Base-by-base conservation (phyloP, 2,797 vertebrate genomes). In the Artibeus jamaicensis region DNA sequence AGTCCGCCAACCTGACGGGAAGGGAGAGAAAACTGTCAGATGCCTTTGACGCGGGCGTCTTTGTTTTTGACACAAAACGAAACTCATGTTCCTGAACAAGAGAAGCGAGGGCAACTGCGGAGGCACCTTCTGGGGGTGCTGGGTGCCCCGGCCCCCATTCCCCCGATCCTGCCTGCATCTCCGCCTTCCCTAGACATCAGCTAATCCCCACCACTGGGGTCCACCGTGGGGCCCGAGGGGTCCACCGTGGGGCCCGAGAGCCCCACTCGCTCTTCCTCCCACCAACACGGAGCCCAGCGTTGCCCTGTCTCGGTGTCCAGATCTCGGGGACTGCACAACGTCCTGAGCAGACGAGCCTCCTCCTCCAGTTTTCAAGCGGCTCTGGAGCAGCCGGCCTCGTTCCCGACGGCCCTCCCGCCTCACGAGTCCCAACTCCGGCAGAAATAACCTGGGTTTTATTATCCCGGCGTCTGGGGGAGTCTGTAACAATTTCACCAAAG, bases 1-100 rank as follows among this genome's bases (percentile, higher is more conserved):
- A 70, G 50, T 91, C 81, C 59, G 34, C 97, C 97, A 95, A 95
- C 97, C 98, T 98, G 97, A 5, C 97, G 96, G 85, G 90, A 83
- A 97, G 97, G 96, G 65, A 74, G 55, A 94, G 86, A 94, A 73
- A 21, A 11, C 22, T 0, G 10, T 11, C 55, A 26, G 65, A 11
- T 37, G 57, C 10, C 57, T 74, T 59, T 19, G 88, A 88, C 55
- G 65, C 22, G 15, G 34, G 62, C 22, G 14, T 22, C 16, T 21
- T n/a, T 9, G 4, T 6, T 55, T 74, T 57, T 19, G 55, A 86
- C 39, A 19, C 22, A 26, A 79, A 96, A 57, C 73, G 68, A 57
- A 59, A 1, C 1, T 4, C 22, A 19, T n/a, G 21, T 46, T 24
- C 76, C 55, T 46, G 53, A 55, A 48, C 37, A 6, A 55, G 48